Evolutionary conservation across 2,888 invertebrate genomes (phyloP).

Genomic region (Nomada goodeniana): DNA sequence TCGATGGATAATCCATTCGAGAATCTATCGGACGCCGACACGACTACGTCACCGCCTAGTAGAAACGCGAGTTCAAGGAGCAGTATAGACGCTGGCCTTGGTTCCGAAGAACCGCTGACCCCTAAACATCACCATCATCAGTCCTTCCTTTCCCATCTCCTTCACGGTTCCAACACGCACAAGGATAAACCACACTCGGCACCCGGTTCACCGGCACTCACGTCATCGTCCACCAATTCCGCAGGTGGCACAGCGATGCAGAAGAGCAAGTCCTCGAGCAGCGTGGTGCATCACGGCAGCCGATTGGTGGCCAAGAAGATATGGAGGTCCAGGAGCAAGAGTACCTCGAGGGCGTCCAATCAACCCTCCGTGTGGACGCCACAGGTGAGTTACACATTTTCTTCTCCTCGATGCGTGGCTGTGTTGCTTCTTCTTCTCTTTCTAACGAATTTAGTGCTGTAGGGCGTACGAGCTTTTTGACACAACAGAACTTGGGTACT

Average conservation of each 20-base stretch:
- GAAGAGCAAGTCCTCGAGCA: constrained; percentile 95
- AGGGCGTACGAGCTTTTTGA: background rate
- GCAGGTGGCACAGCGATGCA: constrained; percentile 91
- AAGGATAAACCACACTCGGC: constrained; percentile 85
- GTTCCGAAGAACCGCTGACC: constrained; percentile 84
- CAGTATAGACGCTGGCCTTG: constrained; percentile 85
- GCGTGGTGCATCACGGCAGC: constrained; percentile 91
- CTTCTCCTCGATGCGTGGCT: background rate
- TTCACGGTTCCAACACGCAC: constrained; percentile 85
- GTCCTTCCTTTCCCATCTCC: constrained; percentile 88
- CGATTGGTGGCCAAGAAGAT: constrained; percentile 93
- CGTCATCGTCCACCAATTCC: constrained; percentile 84
- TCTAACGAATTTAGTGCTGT: background rate
- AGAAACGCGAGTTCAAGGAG: constrained; percentile 86
- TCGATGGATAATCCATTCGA: constrained; percentile 81
- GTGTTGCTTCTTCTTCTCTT: background rate
- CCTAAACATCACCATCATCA: constrained; percentile 86
- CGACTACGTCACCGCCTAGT: constrained; percentile 83
- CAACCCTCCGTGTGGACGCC: constrained; percentile 91
- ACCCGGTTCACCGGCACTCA: constrained; percentile 86
- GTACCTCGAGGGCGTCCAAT: constrained; percentile 88
- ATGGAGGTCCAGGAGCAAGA: constrained; percentile 93
- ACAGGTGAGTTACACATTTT: constrained; percentile 88
- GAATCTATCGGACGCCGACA: constrained; percentile 79
- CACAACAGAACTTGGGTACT: no score